These are phyloP conservation scores for Leistus spinibarbis DNA, from an alignment of 2,888 invertebrate genomes.

Conservation along the genomic window DNA sequence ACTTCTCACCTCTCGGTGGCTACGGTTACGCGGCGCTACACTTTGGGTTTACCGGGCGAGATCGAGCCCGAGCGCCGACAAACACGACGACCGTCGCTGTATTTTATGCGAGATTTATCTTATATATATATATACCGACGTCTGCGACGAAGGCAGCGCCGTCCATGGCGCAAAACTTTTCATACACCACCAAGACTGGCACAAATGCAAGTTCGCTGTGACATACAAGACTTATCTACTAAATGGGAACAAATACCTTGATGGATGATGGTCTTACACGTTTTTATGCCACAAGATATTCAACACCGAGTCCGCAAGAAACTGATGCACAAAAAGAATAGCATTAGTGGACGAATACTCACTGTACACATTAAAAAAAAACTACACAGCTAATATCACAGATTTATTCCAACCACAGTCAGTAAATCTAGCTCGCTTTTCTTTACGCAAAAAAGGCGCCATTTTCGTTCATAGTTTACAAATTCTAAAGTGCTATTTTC, in stretches of 20 bases:
- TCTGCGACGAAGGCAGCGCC: not conserved
- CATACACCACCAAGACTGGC: slow-evolving; percentile 29
- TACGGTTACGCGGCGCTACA: not conserved
- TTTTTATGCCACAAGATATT: slow-evolving; percentile 31
- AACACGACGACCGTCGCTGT: slow-evolving; percentile 9
- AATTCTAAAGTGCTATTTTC: too few relatives aligned
- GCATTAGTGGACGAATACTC: slow-evolving; percentile 22
- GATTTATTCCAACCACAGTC: not conserved
- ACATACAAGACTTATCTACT: slow-evolving; percentile 37
- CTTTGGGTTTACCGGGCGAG: not conserved
- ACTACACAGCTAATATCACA: not conserved
- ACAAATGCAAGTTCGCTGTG: slow-evolving; percentile 36
- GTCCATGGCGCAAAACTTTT: slow-evolving; percentile 29
- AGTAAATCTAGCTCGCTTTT: not conserved
- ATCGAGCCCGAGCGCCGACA: not conserved
- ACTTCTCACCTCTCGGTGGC: slow-evolving; percentile 19
- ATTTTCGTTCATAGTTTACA: too few relatives aligned
- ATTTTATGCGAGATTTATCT: slow-evolving; percentile 39
- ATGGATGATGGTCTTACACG: slow-evolving; percentile 33
- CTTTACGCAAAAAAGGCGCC: too few relatives aligned
- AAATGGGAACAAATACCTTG: slow-evolving; percentile 39
- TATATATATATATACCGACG: slow-evolving; percentile 1
- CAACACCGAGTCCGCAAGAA: slow-evolving; percentile 6
- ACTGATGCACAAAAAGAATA: slow-evolving; percentile 27
- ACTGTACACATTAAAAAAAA: slow-evolving; percentile 15